Percentiles rank a stretch among this genome's conserved stretches.
These are phyloP conservation scores for Pleuronectes platessa DNA, from an alignment of 2,113 vertebrate species.

Conservation along the genomic window DNA sequence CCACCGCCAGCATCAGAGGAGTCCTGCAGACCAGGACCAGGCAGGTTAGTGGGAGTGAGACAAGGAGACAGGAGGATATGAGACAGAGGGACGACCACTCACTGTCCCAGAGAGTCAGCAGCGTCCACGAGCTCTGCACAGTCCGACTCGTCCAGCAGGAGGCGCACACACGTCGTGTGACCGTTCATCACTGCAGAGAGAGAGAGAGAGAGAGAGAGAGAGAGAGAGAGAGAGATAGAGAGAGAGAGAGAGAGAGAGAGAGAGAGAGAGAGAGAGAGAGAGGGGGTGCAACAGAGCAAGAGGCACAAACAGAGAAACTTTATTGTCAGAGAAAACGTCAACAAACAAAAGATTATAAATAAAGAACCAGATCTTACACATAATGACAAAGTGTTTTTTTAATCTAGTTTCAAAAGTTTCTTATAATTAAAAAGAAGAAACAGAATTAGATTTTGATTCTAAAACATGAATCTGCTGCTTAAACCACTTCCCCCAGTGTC, in stretches of 20 bases:
- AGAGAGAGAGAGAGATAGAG: not conserved
- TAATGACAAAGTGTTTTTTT: too few relatives aligned
- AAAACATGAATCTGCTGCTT: too few relatives aligned
- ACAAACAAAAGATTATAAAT: too few relatives aligned
- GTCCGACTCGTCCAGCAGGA: constrained; percentile 92
- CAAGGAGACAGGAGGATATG: too few relatives aligned
- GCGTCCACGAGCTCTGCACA: constrained; percentile 86
- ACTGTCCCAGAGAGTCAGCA: constrained; percentile 96
- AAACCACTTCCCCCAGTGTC: too few relatives aligned
- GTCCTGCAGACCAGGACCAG: constrained; percentile 81
- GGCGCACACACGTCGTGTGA: constrained; percentile 91
- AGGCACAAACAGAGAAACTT: not conserved
- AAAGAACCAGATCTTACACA: too few relatives aligned
- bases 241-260: not conserved
- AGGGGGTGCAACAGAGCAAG: not conserved
- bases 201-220: not conserved
- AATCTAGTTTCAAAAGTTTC: too few relatives aligned
- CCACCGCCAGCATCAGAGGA: constrained; percentile 95
- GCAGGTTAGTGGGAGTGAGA: not conserved
- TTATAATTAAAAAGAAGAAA: too few relatives aligned
- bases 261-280: not conserved
- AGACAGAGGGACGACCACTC: constrained; percentile 73
- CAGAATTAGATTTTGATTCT: too few relatives aligned
- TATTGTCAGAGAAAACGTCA: too few relatives aligned
- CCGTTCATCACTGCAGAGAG: constrained; percentile 90